Conservation (phyloP, 2,113 vertebrate species). For the Cyrtonyx montezumae region DNA sequence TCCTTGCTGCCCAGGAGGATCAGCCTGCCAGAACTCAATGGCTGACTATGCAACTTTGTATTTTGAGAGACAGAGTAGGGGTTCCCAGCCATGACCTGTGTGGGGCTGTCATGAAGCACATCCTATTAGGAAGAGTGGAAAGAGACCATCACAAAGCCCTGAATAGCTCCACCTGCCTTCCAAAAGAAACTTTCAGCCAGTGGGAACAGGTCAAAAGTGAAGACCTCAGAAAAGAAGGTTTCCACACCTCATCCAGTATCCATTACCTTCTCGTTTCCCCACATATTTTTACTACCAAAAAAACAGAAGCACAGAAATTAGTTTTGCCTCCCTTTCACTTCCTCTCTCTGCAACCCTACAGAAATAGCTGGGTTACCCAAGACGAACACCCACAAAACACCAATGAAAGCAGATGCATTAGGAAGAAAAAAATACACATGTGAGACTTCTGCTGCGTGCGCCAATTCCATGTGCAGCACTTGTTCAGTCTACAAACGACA, state of each 20-base stretch:
- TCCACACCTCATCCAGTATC: background rate
- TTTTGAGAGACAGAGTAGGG: rapidly evolving
- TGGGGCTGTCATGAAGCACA: background rate
- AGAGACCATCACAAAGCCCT: background rate
- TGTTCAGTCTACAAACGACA: rapidly evolving
- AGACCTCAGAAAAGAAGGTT: background rate
- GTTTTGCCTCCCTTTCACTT: conserved; percentile 24
- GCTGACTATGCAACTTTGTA: background rate
- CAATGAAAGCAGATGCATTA: conserved; percentile 9
- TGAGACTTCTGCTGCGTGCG: background rate
- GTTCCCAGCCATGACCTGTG: background rate
- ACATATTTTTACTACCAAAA: background rate
- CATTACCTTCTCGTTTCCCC: background rate
- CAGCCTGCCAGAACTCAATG: background rate
- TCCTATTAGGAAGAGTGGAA: background rate
- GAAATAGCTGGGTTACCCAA: conserved; percentile 38
- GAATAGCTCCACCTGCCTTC: background rate
- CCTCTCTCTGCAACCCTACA: conserved; percentile 15
- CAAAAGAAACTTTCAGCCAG: background rate
- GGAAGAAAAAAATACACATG: background rate
- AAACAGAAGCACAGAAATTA: background rate
- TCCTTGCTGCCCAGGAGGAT: background rate
- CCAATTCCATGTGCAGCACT: background rate
- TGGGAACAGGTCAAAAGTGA: background rate
- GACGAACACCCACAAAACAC: conserved; percentile 3